Conservation (phyloP, 1,140 invertebrate species). For the Pseudomyrmex cubaensis region DNA sequence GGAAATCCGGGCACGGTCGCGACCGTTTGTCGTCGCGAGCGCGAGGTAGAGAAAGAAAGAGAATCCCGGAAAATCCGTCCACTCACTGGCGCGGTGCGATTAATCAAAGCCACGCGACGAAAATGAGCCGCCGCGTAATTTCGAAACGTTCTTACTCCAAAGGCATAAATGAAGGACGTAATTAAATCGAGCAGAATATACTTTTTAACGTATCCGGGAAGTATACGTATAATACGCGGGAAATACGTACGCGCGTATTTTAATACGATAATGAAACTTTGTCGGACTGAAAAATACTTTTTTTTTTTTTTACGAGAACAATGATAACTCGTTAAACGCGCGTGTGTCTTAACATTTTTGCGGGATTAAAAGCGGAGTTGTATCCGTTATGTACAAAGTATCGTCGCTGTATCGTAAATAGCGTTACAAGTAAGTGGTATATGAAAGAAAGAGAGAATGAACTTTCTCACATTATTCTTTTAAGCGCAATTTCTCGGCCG, state of each 20-base stretch:
- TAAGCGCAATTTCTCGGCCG: neutral
- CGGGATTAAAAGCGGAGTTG: neutral
- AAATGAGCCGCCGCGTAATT: conserved; percentile 47
- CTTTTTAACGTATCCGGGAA: neutral
- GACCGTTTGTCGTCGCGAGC: neutral
- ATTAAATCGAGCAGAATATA: conserved; percentile 40
- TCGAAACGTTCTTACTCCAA: conserved; percentile 46
- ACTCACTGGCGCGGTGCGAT: conserved; percentile 27
- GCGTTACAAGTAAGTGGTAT: no score
- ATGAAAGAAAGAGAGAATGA: no score
- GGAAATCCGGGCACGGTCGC: conserved; percentile 44
- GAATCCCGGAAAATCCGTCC: conserved; percentile 56
- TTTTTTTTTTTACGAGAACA: neutral
- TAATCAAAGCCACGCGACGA: conserved; percentile 56
- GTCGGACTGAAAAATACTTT: neutral
- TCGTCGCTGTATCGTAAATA: no score
- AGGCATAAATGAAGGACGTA: conserved; percentile 38
- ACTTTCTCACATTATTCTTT: neutral
- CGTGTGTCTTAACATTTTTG: neutral
- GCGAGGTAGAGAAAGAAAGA: neutral
- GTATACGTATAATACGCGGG: neutral
- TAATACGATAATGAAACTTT: conserved; percentile 11
- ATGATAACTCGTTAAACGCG: neutral
- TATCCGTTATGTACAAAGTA: no score
- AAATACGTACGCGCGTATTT: neutral